Conservation (phyloP, 2,888 invertebrate genomes). For the Melanostoma scalare region DNA sequence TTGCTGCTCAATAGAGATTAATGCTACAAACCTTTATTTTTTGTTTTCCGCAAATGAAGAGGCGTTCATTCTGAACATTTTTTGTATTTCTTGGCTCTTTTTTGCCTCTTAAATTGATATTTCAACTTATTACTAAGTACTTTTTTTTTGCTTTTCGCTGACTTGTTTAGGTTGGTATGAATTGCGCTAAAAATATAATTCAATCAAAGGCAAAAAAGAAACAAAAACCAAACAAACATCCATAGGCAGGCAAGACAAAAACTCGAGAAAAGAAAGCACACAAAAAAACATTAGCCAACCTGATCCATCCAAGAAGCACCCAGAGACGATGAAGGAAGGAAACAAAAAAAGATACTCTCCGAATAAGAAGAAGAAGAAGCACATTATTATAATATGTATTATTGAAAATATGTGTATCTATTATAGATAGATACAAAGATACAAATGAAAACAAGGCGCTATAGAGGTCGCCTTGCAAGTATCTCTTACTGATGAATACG, state of each 20-base stretch:
- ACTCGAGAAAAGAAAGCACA: conserved; percentile 33
- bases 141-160: too few species aligned
- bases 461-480: conserved; percentile 68
- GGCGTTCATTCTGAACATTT: too few species aligned
- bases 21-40: too few species aligned
- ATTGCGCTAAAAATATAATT: conserved; percentile 71
- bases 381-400: conserved; percentile 71
- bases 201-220: conserved; percentile 55
- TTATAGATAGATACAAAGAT: conserved; percentile 48
- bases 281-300: conserved; percentile 35
- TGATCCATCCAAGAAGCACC: conserved; percentile 45
- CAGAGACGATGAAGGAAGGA: conserved; percentile 10
- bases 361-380: conserved; percentile 36
- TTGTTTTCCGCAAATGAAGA: too few species aligned
- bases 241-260: conserved; percentile 45
- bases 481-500: conserved; percentile 66
- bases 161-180: too few species aligned
- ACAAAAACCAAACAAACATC: conserved; percentile 27
- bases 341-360: conserved; percentile 8
- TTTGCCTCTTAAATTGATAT: too few species aligned
- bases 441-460: conserved; percentile 64
- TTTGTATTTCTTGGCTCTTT: too few species aligned
- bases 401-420: conserved; percentile 70
- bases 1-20: too few species aligned
- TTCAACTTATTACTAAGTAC: too few species aligned